A percentile compares a stretch with the other conserved stretches of the same genome.
Conservation (phyloP, 2,797 vertebrate species). For the Catharus ustulatus region DNA sequence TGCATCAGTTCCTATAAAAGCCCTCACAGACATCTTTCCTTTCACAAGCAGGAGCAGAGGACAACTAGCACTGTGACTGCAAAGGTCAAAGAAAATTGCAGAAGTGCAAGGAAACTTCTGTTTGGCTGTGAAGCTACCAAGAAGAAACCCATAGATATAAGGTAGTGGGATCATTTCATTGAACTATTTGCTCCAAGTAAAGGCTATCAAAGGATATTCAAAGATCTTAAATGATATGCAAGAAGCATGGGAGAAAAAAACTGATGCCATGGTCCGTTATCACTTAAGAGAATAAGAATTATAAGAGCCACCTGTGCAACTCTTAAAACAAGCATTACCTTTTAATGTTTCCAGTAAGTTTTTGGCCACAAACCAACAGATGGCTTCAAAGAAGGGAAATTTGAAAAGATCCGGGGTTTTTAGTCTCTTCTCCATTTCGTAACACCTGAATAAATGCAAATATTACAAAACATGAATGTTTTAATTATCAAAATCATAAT, state of each 20-base stretch:
- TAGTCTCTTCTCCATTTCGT: constrained; percentile 98
- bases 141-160: background rate
- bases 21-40: background rate
- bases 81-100: background rate
- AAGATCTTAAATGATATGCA: background rate
- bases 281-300: background rate
- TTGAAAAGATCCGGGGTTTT: constrained; percentile 99
- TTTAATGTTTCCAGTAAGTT: constrained; percentile 95
- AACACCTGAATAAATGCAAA: constrained; percentile 85
- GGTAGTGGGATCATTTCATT: background rate
- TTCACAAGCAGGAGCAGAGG: background rate
- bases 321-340: constrained; percentile 80
- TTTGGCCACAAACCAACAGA: constrained; percentile 99
- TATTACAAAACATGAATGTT: constrained; percentile 17
- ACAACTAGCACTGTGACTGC: background rate
- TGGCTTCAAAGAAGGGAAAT: constrained; percentile 99
- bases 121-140: background rate
- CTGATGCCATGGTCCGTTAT: background rate
- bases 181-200: background rate
- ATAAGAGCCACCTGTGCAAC: background rate
- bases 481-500: background rate
- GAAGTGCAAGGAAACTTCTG: background rate
- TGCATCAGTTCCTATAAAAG: background rate
- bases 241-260: background rate
- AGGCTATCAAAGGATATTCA: background rate